A percentile compares a stretch with the other conserved stretches of the same genome.
Evolutionary conservation across 2,888 invertebrate genomes (phyloP).

Genomic region (Alloscopus bannaensis): DNA sequence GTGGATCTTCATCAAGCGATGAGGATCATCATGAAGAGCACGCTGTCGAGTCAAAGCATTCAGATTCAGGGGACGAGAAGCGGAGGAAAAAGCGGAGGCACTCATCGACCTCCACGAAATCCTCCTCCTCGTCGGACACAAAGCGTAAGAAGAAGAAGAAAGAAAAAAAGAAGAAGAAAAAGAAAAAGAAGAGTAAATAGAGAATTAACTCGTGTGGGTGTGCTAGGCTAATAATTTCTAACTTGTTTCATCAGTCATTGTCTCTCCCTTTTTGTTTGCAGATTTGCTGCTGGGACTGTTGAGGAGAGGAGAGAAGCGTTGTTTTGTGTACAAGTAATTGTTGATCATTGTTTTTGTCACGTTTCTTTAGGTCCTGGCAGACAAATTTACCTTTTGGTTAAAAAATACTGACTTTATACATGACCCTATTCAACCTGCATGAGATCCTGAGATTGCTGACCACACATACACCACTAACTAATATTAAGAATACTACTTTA

Average conservation of each 20-base stretch:
- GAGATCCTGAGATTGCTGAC: too few relatives aligned
- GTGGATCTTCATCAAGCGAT: conserved; percentile 75
- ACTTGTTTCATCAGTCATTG: conserved; percentile 4
- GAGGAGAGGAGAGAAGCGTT: background rate
- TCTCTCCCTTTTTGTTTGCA: conserved; percentile 7
- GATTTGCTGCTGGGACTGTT: background rate
- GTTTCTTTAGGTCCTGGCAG: too few relatives aligned
- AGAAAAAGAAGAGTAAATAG: conserved; percentile 71
- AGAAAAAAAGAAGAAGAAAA: conserved; percentile 72
- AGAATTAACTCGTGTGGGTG: conserved; percentile 7
- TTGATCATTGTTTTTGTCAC: too few relatives aligned
- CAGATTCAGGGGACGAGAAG: conserved; percentile 59
- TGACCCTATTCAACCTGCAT: too few relatives aligned
- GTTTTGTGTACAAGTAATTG: too few relatives aligned
- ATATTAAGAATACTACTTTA: too few relatives aligned
- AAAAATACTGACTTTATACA: too few relatives aligned
- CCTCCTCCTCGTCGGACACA: conserved; percentile 62
- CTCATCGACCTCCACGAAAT: conserved; percentile 72
- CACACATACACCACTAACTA: too few relatives aligned
- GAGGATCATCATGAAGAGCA: conserved; percentile 75
- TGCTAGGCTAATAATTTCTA: background rate
- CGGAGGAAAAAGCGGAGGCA: conserved; percentile 65
- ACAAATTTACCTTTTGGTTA: too few relatives aligned
- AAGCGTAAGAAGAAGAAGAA: conserved; percentile 67
- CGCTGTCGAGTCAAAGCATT: conserved; percentile 32